Percentiles rank a stretch among this genome's conserved stretches.
These are phyloP conservation scores for western clawed frog (Xenopus tropicalis) DNA, from an alignment of 2,113 vertebrate species.

Conservation along the genomic window DNA sequence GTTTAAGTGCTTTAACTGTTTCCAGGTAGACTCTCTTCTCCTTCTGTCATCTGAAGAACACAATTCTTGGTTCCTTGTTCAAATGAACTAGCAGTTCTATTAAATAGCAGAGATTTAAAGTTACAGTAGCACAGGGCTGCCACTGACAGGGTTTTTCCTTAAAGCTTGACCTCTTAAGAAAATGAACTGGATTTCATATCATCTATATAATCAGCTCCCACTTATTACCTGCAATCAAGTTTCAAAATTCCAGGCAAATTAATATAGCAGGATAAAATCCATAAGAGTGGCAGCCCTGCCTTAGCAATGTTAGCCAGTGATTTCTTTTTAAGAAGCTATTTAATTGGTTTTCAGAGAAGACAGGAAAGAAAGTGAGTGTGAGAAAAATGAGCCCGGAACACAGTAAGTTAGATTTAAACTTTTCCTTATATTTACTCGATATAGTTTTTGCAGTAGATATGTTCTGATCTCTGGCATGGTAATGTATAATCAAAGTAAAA, in stretches of 20 bases:
- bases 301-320: not conserved
- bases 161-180: not conserved
- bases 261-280: not conserved
- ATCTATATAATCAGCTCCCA: not conserved
- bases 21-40: too few species aligned
- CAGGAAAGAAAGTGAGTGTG: not conserved
- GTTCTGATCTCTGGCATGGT: too few species aligned
- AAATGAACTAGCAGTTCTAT: too few species aligned
- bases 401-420: not conserved
- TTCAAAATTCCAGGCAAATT: not conserved
- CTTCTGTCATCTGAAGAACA: too few species aligned
- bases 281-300: not conserved
- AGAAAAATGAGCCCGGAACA: not conserved
- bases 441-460: too few species aligned
- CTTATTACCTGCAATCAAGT: not conserved
- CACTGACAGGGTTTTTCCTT: not conserved
- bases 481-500: too few species aligned
- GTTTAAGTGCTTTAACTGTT: too few species aligned
- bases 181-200: too few species aligned
- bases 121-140: not conserved
- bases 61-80: too few species aligned
- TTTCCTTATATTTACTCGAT: not conserved
- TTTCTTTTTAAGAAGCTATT: not conserved
- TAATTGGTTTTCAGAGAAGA: constrained; percentile 3
- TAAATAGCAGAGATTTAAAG: not conserved